phyloP scores from a whole-genome alignment of 2,888 invertebrate genomes.

The Electrophaes corylata region DNA sequence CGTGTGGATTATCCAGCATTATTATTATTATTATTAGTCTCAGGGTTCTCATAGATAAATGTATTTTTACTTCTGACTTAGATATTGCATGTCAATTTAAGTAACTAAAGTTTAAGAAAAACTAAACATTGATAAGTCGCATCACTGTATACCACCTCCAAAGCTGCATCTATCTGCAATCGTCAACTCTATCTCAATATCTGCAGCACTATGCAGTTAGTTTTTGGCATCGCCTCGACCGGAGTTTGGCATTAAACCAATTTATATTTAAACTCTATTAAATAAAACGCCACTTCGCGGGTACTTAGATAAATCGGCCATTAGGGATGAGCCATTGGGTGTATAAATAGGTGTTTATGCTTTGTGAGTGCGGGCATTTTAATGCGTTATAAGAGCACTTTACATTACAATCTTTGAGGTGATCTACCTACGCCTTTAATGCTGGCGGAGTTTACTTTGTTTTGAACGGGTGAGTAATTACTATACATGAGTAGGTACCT shows the following conservation, averaged over 20 bases:
- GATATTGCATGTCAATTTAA: no score
- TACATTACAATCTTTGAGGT: background rate
- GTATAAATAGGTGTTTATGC: slow-evolving; percentile 26
- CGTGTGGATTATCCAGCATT: no score
- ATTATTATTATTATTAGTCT: no score
- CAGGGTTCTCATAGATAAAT: no score
- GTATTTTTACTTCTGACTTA: no score
- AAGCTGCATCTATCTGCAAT: slow-evolving; percentile 10
- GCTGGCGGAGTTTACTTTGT: background rate
- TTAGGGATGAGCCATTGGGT: slow-evolving; percentile 36
- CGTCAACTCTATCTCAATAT: slow-evolving; percentile 52
- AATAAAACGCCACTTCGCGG: slow-evolving; percentile 59
- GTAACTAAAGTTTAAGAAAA: no score
- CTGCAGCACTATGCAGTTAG: slow-evolving; percentile 49
- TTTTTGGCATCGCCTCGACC: slow-evolving; percentile 60
- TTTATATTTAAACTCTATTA: slow-evolving; percentile 63
- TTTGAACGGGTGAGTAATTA: background rate
- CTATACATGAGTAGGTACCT: background rate
- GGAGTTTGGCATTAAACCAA: slow-evolving; percentile 57
- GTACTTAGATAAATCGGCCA: slow-evolving; percentile 51
- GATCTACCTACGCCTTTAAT: background rate
- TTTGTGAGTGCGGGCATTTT: slow-evolving; percentile 2
- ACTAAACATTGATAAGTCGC: background rate
- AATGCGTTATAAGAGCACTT: slow-evolving; percentile 3
- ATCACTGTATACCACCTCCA: slow-evolving; percentile 36